Evolutionary conservation across 1,140 invertebrate genomes (phyloP), one percentile per base, ranked within the genome.

Genomic region (Arctopsyche grandis): DNA sequence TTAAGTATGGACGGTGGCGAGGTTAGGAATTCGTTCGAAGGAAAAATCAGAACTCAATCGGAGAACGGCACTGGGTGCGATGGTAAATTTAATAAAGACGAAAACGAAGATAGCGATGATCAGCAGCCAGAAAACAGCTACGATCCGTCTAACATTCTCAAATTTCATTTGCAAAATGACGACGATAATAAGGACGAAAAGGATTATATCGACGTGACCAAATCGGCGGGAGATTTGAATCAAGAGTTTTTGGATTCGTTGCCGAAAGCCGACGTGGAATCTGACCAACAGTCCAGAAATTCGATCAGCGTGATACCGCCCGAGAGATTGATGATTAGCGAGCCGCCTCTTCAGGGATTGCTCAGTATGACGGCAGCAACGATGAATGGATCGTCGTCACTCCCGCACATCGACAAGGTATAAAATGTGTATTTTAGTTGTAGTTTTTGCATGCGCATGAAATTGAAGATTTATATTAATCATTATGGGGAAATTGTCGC

Each of bases 181-280:
- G n/a, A 77, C 5, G 63, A 75, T 19, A 75, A 63, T n/a, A 48
- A 74, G 22, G 21, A 56, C 7, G 81, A 76, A 12, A 79, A 83
- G 12, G 84, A 85, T 9, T 84, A 85, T 4, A 66, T 84, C 1
- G 82, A 84, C 9, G 60, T 85, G 0, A 84, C 83, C 0, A 85
- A 86, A 60, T 84, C 85, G 0, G 87, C 87, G 0, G 86, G 86
- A 19, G 86, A 87, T 43, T 79, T 88, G 38, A 88, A 88, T 74
- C 83, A 85, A 26, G 86, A 88, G 71, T 88, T 88, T 75, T 77
- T 88, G 7, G 87, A 87, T 12, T 87, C 87, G 0, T 58, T 88
- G 9, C 84, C 85, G 0, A 85, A 84, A 52, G 1, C 73, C 7
- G 24, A 46, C 60, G 38, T 46, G 4, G 58, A 58, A 16, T 44